These are phyloP conservation scores for Celastrina argiolus DNA, from an alignment of 2,888 invertebrate genomes.

Conservation along the genomic window DNA sequence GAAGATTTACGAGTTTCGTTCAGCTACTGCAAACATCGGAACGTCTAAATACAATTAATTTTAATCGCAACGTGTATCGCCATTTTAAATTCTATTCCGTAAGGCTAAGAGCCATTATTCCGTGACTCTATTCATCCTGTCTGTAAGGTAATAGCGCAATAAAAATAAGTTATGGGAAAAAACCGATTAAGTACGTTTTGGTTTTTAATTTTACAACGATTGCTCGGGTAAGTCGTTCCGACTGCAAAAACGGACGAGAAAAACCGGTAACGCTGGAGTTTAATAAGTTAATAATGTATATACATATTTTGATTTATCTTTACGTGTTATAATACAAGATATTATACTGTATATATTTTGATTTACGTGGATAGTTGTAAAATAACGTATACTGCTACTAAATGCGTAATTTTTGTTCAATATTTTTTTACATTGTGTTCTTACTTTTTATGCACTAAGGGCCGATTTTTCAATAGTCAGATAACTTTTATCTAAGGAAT, in stretches of 20 bases:
- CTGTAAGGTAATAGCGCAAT: neutral
- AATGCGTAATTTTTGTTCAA: neutral
- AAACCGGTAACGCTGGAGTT: neutral
- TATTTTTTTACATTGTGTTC: too few relatives aligned
- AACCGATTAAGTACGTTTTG: conserved; percentile 30
- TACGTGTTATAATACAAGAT: too few relatives aligned
- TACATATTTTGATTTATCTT: neutral
- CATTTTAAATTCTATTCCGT: neutral
- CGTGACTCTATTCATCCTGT: neutral
- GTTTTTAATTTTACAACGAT: conserved; percentile 20
- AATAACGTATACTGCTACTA: too few relatives aligned
- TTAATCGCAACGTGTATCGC: neutral
- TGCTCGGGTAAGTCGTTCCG: neutral
- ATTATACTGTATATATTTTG: too few relatives aligned
- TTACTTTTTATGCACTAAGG: too few relatives aligned
- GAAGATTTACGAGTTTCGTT: neutral
- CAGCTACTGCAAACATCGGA: neutral
- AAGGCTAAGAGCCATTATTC: neutral
- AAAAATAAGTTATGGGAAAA: conserved; percentile 4
- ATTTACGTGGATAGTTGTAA: too few relatives aligned
- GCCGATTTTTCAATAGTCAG: too few relatives aligned
- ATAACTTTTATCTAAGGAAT: too few relatives aligned
- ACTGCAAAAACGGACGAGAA: neutral
- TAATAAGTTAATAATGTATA: neutral
- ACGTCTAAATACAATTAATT: neutral